These are phyloP conservation scores for Sminthopsis crassicaudata DNA, from an alignment of 2,113 vertebrate genomes.

Conservation along the genomic window DNA sequence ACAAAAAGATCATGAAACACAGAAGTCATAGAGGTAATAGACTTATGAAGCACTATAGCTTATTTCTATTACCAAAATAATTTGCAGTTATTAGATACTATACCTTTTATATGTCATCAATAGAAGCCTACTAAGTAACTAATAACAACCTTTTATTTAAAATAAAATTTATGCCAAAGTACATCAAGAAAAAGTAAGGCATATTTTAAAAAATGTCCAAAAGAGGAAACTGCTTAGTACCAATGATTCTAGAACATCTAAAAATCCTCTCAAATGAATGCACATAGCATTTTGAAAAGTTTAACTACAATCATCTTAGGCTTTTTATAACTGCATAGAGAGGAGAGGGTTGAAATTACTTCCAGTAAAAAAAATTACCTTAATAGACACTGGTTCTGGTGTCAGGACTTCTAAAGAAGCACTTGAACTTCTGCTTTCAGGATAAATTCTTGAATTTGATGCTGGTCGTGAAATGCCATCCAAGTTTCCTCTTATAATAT, in stretches of 20 bases:
- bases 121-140: neutral
- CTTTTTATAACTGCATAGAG: neutral
- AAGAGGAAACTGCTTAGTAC: neutral
- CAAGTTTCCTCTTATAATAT: slow-evolving; percentile 86
- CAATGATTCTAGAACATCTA: slow-evolving; percentile 9
- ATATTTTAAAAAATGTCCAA: neutral
- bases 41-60: neutral
- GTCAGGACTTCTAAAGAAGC: slow-evolving; percentile 85
- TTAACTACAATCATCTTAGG: neutral
- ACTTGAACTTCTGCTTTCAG: slow-evolving; percentile 81
- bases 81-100: neutral
- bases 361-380: slow-evolving; percentile 83
- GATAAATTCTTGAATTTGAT: slow-evolving; percentile 79
- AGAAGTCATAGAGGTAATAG: neutral
- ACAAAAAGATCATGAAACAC: neutral
- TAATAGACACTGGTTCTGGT: slow-evolving; percentile 76
- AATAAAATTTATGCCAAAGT: slow-evolving; percentile 9
- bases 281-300: neutral
- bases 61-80: slow-evolving; percentile 2
- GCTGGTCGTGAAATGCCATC: slow-evolving; percentile 88
- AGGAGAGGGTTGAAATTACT: neutral
- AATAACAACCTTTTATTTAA: neutral
- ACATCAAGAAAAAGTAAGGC: neutral
- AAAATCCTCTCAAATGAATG: neutral
- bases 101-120: slow-evolving; percentile 19